These are phyloP conservation scores for Operophtera brumata DNA, from an alignment of 2,888 invertebrate species.

Conservation along the genomic window DNA sequence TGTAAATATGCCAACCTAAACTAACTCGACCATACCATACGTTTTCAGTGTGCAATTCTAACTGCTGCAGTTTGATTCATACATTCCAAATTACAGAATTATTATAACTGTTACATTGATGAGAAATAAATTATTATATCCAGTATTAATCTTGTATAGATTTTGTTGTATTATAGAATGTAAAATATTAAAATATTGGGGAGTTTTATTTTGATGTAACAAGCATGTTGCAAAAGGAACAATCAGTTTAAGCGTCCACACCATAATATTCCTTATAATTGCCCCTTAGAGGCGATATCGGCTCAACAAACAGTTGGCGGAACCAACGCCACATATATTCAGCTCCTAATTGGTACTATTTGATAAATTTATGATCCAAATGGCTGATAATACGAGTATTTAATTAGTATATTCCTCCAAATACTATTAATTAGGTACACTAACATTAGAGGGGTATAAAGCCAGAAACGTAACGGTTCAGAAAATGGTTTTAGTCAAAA, in stretches of 20 bases:
- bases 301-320: no score
- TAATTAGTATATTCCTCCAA: no score
- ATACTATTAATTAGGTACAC: no score
- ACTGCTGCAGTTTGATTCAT: slow-evolving; percentile 35
- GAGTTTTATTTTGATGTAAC: slow-evolving; percentile 47
- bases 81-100: slow-evolving; percentile 49
- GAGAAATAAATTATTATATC: slow-evolving; percentile 41
- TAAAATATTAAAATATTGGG: slow-evolving; percentile 39
- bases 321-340: no score
- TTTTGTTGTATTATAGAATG: slow-evolving; percentile 68
- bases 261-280: no score
- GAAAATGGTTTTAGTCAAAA: no score
- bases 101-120: slow-evolving; percentile 17
- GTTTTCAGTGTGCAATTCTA: slow-evolving; percentile 63
- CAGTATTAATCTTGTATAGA: slow-evolving; percentile 65
- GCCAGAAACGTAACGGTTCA: no score
- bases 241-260: neutral
- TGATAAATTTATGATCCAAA: no score
- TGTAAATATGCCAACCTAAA: slow-evolving; percentile 63
- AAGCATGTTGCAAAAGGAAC: slow-evolving; percentile 9
- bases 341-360: no score
- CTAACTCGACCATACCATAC: slow-evolving; percentile 40
- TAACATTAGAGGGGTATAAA: no score
- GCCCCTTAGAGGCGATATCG: no score
- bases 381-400: no score